Percentiles rank a stretch among this genome's conserved stretches.
Evolutionary conservation across 2,113 vertebrate species (phyloP).

Genomic region (Myrmecophaga tridactyla): DNA sequence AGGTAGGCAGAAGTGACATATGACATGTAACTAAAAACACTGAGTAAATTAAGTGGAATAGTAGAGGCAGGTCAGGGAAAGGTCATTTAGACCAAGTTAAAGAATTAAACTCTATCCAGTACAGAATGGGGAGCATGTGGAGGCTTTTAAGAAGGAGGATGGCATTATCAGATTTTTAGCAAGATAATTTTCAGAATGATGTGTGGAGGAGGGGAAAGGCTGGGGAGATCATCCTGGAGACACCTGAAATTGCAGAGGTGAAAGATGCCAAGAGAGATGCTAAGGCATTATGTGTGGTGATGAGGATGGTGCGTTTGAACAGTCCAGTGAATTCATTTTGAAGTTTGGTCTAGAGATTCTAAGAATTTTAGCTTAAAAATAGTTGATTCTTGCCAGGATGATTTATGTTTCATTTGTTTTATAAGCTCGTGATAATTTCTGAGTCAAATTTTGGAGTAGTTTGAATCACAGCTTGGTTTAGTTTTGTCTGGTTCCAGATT

Average conservation of each 20-base stretch:
- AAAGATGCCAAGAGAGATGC: too few species aligned
- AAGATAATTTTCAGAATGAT: not conserved
- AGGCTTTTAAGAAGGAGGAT: not conserved
- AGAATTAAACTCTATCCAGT: not conserved
- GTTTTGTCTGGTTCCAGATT: slow-evolving; percentile 57
- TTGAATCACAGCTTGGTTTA: slow-evolving; percentile 40
- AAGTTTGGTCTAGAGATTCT: not conserved
- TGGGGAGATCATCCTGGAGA: not conserved
- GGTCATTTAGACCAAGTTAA: not conserved
- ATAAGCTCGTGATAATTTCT: slow-evolving; percentile 22
- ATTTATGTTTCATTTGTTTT: slow-evolving; percentile 37
- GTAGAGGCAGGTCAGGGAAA: not conserved
- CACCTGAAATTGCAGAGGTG: rapidly evolving
- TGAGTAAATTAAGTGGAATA: not conserved
- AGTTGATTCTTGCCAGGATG: not conserved
- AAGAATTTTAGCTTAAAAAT: not conserved
- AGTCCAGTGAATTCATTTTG: not conserved
- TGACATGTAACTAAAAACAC: not conserved
- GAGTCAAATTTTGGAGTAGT: slow-evolving; percentile 1
- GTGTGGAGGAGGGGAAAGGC: not conserved
- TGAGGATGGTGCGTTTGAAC: not conserved
- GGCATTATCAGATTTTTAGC: not conserved
- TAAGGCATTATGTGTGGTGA: not conserved
- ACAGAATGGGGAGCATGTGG: not conserved
- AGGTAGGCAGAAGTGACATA: not conserved